phyloP scores from a whole-genome alignment of 2,797 vertebrate genomes.

The Craterocephalus amniculus region DNA sequence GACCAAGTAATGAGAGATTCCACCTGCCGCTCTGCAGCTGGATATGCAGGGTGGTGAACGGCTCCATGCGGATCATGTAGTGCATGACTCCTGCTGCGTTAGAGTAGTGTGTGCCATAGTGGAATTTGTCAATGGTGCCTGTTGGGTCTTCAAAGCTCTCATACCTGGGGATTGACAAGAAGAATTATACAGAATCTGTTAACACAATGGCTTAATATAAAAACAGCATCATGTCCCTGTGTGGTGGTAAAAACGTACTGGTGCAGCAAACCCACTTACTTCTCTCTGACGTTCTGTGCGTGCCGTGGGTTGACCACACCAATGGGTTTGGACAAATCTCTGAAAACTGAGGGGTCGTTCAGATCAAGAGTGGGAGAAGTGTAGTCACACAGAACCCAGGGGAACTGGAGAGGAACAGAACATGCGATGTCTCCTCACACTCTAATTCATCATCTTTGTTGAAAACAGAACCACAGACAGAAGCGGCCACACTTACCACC shows the following conservation, averaged over 20 bases:
- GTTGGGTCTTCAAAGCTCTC: conserved; percentile 98
- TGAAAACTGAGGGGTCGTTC: conserved; percentile 88
- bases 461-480: background rate
- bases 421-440: background rate
- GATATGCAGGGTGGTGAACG: conserved; percentile 95
- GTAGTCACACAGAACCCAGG: conserved; percentile 95
- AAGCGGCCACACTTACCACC: conserved; percentile 84
- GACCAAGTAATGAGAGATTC: background rate
- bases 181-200: background rate
- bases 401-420: conserved; percentile 83
- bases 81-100: conserved; percentile 99
- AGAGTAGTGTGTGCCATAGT: conserved; percentile 98
- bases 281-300: conserved; percentile 93
- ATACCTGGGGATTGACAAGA: conserved; percentile 79
- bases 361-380: conserved; percentile 89
- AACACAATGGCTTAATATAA: background rate
- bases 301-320: conserved; percentile 94
- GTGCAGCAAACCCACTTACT: conserved; percentile 80
- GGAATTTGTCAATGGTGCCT: conserved; percentile 95
- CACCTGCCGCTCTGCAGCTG: conserved; percentile 97
- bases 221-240: background rate
- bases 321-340: conserved; percentile 96
- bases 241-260: background rate
- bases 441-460: background rate
- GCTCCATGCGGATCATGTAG: conserved; percentile 98